These are phyloP conservation scores for Bufotes viridis DNA, from an alignment of 2,797 vertebrate species.

Conservation along the genomic window DNA sequence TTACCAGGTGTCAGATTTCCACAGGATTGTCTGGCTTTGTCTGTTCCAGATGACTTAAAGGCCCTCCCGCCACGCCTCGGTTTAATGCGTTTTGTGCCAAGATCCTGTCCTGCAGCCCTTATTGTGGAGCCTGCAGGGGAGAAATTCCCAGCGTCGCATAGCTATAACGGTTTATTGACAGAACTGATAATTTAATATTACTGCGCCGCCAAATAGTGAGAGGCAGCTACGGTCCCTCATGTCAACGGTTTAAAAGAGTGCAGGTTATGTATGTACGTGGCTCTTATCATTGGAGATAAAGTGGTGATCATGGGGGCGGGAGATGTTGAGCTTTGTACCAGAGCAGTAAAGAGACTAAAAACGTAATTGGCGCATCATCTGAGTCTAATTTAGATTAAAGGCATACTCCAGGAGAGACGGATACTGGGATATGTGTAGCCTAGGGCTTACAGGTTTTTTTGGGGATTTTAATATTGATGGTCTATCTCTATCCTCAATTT, in stretches of 20 bases:
- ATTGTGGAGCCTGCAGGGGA: constrained; percentile 26
- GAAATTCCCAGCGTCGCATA: neutral
- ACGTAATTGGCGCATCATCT: too few relatives aligned
- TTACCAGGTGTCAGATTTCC: constrained; percentile 44
- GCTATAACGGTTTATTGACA: constrained; percentile 21
- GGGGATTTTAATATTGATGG: too few relatives aligned
- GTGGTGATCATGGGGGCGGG: too few relatives aligned
- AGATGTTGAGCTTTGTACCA: too few relatives aligned
- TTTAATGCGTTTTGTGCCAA: neutral
- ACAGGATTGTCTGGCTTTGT: constrained; percentile 26
- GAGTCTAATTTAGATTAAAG: too few relatives aligned
- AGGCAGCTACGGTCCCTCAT: neutral
- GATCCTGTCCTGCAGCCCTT: constrained; percentile 20
- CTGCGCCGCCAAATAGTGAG: neutral
- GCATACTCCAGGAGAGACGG: too few relatives aligned
- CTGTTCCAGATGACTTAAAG: constrained; percentile 8
- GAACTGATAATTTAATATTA: constrained; percentile 11
- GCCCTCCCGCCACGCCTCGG: constrained; percentile 35
- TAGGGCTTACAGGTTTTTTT: too few relatives aligned
- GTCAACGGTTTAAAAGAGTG: neutral
- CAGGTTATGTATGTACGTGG: neutral
- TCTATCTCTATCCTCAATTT: too few relatives aligned
- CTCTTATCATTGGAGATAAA: too few relatives aligned
- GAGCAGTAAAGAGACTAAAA: too few relatives aligned
- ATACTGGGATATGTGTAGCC: too few relatives aligned